phyloP scores from a whole-genome alignment of 2,797 vertebrate species.

The Merluccius polli region DNA sequence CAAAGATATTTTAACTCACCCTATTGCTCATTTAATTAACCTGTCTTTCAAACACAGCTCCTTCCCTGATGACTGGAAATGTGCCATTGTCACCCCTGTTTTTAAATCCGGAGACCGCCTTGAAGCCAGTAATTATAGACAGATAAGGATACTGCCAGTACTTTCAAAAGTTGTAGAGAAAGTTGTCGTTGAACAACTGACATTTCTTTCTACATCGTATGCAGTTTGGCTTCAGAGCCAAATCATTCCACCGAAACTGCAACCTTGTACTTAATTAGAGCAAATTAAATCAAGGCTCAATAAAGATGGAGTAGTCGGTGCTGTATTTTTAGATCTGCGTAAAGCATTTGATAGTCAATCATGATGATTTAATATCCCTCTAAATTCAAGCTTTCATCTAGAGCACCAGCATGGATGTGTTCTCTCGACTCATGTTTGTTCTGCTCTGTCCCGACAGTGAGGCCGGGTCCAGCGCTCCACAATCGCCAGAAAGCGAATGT shows the following conservation, averaged over 20 bases:
- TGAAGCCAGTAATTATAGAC: constrained; percentile 9
- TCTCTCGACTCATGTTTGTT: no score
- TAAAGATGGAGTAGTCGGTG: constrained; percentile 17
- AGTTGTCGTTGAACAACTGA: constrained; percentile 7
- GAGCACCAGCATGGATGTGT: background rate
- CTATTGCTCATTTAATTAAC: constrained; percentile 8
- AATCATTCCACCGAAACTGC: constrained; percentile 13
- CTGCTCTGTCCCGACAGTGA: no score
- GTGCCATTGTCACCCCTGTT: constrained; percentile 10
- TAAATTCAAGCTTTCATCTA: background rate
- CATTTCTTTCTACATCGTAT: background rate
- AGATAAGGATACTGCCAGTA: constrained; percentile 7
- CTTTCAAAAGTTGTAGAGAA: constrained; percentile 7
- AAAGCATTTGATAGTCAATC: no score
- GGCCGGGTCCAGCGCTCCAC: no score
- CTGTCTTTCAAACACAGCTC: background rate
- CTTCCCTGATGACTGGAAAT: constrained; percentile 4
- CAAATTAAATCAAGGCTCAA: constrained; percentile 3
- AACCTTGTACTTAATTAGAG: background rate
- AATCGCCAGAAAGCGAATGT: no score
- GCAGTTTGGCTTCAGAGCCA: constrained; percentile 18
- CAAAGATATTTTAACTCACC: background rate
- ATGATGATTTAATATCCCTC: background rate
- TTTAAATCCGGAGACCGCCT: constrained; percentile 8
- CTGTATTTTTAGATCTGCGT: constrained; percentile 14